Percentiles rank a stretch among this genome's conserved stretches.
These are phyloP conservation scores for Spermophilus dauricus DNA, from an alignment of 2,113 vertebrate genomes.

Conservation along the genomic window DNA sequence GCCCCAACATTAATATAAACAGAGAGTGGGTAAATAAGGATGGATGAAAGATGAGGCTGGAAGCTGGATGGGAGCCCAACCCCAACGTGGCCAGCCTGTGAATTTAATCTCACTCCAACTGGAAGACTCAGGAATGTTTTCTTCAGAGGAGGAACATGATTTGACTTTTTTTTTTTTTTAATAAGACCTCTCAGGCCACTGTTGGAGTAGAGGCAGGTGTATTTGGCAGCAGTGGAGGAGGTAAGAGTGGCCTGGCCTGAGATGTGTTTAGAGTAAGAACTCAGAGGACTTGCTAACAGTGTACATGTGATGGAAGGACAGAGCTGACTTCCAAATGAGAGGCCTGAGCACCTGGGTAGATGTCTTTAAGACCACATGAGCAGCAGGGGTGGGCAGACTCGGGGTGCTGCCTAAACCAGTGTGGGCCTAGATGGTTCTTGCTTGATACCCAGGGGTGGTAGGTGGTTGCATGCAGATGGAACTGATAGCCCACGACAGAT, in stretches of 20 bases:
- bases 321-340: neutral
- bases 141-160: neutral
- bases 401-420: too few relatives aligned
- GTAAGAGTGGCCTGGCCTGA: neutral
- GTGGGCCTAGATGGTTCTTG: neutral
- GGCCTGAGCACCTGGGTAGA: neutral
- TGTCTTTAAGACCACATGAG: too few relatives aligned
- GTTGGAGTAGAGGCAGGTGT: neutral
- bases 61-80: neutral
- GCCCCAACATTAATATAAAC: fast-evolving
- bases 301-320: too few relatives aligned
- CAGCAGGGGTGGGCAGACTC: neutral
- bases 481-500: neutral
- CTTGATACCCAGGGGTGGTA: neutral
- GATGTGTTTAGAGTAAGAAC: neutral
- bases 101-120: neutral
- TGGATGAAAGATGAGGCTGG: neutral
- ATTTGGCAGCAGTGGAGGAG: neutral
- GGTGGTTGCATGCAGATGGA: too few relatives aligned
- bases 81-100: neutral
- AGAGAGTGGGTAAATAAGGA: neutral
- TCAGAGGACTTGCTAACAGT: neutral
- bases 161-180: neutral
- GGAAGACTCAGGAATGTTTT: neutral
- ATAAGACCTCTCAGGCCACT: neutral